Conservation (phyloP, 2,888 invertebrate genomes). For the Hirtodrosophila confusa region DNA sequence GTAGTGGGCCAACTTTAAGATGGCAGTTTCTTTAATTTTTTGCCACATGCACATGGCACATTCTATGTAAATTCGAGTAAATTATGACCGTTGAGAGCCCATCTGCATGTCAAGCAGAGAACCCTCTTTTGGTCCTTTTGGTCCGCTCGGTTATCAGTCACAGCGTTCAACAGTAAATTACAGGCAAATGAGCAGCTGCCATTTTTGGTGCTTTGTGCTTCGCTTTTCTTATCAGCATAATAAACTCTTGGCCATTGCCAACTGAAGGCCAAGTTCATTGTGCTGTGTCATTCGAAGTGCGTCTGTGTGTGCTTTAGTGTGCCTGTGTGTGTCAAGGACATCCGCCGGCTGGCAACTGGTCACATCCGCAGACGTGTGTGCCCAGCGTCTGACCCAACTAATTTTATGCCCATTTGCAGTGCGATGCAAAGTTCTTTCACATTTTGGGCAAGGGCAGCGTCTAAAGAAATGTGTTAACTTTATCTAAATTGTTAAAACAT, state of each 20-base stretch:
- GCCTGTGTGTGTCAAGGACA: slow-evolving; percentile 61
- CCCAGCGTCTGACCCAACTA: slow-evolving; percentile 69
- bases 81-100: slow-evolving; percentile 38
- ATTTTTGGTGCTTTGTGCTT: slow-evolving; percentile 39
- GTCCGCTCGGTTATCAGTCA: slow-evolving; percentile 61
- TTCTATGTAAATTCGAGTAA: slow-evolving; percentile 60
- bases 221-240: slow-evolving; percentile 62
- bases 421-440: slow-evolving; percentile 45
- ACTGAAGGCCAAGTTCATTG: slow-evolving; percentile 73
- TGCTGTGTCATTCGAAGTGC: slow-evolving; percentile 4
- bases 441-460: slow-evolving; percentile 37
- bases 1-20: slow-evolving; percentile 8
- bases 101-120: slow-evolving; percentile 58
- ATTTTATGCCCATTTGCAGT: slow-evolving; percentile 76
- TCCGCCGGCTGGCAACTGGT: slow-evolving; percentile 48
- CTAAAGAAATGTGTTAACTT: slow-evolving; percentile 81
- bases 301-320: slow-evolving; percentile 5
- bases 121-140: slow-evolving; percentile 27
- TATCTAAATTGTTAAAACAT: slow-evolving; percentile 83
- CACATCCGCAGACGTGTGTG: slow-evolving; percentile 65
- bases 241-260: slow-evolving; percentile 49
- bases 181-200: slow-evolving; percentile 58
- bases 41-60: slow-evolving; percentile 15
- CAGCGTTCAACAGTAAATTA: slow-evolving; percentile 61
- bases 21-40: slow-evolving; percentile 16